Evolutionary conservation across 2,888 invertebrate species (phyloP).

Genomic region (Coecobrya sp.): DNA sequence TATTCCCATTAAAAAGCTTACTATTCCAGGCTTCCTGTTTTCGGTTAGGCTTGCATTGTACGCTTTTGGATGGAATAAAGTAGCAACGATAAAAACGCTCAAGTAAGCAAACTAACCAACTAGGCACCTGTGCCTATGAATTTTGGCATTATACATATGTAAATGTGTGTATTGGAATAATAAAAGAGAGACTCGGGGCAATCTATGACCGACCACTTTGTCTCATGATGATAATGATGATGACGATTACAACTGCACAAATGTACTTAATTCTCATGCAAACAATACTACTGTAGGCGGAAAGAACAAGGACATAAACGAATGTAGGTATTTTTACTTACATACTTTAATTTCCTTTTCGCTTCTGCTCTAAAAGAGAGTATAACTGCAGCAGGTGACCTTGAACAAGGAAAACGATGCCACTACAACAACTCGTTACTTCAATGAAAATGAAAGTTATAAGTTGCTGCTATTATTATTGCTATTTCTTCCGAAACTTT

Average conservation of each 20-base stretch:
- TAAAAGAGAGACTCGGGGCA: not conserved
- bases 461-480: not conserved
- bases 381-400: not conserved
- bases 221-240: slow-evolving; percentile 23
- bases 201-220: slow-evolving; percentile 39
- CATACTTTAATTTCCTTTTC: slow-evolving; percentile 1
- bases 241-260: slow-evolving; percentile 21
- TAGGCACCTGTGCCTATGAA: slow-evolving; percentile 33
- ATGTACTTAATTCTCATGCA: slow-evolving; percentile 1
- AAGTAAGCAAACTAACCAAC: not conserved
- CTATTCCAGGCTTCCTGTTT: slow-evolving; percentile 1
- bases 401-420: slow-evolving; percentile 28
- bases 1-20: slow-evolving; percentile 45
- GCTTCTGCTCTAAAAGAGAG: not conserved
- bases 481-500: not conserved
- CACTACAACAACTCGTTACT: not conserved
- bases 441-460: not conserved
- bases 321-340: slow-evolving; percentile 18
- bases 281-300: not conserved
- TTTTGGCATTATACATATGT: not conserved
- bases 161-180: not conserved
- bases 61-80: not conserved
- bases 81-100: slow-evolving; percentile 27
- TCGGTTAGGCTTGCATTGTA: no score
- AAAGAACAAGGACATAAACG: not conserved